phyloP scores from a whole-genome alignment of 2,113 vertebrate genomes.

The Pithys albifrons region DNA sequence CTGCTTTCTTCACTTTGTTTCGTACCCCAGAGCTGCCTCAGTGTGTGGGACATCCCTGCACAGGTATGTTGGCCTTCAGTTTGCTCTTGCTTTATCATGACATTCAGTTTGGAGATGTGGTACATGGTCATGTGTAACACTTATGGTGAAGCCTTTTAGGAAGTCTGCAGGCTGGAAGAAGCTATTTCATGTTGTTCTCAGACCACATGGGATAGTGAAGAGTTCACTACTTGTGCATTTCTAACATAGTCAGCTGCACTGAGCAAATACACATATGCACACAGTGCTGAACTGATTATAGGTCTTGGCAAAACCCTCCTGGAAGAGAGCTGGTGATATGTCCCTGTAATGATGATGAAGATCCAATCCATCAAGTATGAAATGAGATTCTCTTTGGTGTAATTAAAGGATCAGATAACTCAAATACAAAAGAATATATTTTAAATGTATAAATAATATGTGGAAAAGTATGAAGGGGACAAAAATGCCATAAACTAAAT shows the following conservation, averaged over 20 bases:
- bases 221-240: background rate
- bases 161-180: background rate
- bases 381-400: conserved; percentile 11
- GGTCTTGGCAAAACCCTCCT: conserved; percentile 8
- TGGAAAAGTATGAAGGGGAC: conserved; percentile 48
- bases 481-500: conserved; percentile 61
- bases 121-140: background rate
- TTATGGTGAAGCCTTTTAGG: background rate
- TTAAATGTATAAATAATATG: conserved; percentile 51
- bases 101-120: background rate
- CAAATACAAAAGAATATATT: conserved; percentile 28
- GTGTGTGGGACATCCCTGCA: background rate
- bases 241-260: background rate
- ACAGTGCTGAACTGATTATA: background rate
- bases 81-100: background rate
- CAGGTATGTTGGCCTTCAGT: background rate
- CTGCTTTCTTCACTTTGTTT: background rate
- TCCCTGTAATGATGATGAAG: conserved; percentile 36
- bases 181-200: background rate
- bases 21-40: background rate
- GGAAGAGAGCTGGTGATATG: conserved; percentile 39
- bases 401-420: conserved; percentile 36
- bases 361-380: conserved; percentile 11
- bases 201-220: background rate
- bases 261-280: background rate